Base-by-base conservation (phyloP, 35 echinoderm and acorn worm genomes). In the Diadema setosum region DNA sequence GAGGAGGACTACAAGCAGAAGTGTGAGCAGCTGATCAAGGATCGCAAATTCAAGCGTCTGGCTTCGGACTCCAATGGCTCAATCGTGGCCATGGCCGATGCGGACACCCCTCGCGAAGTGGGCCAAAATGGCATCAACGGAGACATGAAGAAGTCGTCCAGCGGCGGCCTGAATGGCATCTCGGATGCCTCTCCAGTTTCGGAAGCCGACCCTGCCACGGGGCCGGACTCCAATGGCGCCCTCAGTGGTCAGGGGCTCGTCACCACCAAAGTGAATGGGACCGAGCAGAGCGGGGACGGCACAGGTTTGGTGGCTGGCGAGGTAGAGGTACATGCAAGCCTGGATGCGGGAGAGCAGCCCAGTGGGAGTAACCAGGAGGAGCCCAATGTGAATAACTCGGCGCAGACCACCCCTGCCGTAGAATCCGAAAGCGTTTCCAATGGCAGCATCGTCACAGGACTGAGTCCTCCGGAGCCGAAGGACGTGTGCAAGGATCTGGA, bases 1-100 rank as follows among this genome's bases (percentile, higher is more conserved):
- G 88, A 90, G 14, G 42, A 82, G 4, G 88, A 90, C 64, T 90
- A 84, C 61, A 81, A 82, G 16, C 30, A 24, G 2, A 90, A 90
- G 45, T 70, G 59, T 33, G 42, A 83, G 7, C 59, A 75, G 24
- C 80, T 90, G 5, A 46, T 90, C 23, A 65, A 49, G 21, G 88
- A 90, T 46, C 64, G 64, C 6, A 87, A 87, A 36, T 35, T 34
- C 42, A 70, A 87, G 30, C 65, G 69, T 15, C 39, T 70, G n/a
- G 49, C 63, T 18, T 87, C 85, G 18, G 40, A 78, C 40, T 42
- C 73, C 16, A 78, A 78, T 44, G 73, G 73, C 21, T 78, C 73
- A 41, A 20, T 78, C 35, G 37, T 25, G 37, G 73, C 73, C 17
- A 44, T 78, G 14, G 73, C 39, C 25, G 73, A 78, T 41, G 3